Percentiles rank a stretch among this genome's conserved stretches.
Evolutionary conservation across 2,888 invertebrate species (phyloP).

Genomic region (Harmothoe impar): DNA sequence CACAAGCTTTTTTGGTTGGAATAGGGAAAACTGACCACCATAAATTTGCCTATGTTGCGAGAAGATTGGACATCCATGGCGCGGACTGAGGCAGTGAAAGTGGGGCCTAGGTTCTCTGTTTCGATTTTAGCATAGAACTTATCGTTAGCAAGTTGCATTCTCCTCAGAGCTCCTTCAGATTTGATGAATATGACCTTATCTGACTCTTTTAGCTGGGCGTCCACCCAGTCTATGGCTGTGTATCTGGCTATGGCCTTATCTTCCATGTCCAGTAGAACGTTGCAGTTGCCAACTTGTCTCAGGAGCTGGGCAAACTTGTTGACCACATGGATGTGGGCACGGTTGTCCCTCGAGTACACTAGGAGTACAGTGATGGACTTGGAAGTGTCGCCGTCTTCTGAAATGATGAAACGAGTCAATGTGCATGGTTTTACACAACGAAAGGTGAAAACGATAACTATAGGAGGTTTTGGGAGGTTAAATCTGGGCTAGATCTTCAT

Average conservation of each 20-base stretch:
- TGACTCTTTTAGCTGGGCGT: neutral
- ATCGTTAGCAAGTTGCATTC: neutral
- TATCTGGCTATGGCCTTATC: neutral
- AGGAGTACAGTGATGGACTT: neutral
- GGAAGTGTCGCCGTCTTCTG: neutral
- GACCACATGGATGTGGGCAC: neutral
- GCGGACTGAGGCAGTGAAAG: neutral
- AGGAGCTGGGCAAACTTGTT: neutral
- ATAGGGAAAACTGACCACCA: neutral
- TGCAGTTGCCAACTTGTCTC: neutral
- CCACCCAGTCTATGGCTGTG: neutral
- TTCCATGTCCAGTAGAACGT: neutral
- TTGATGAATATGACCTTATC: constrained; percentile 4
- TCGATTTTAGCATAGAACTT: neutral
- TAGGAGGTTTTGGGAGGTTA: neutral
- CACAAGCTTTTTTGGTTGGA: neutral
- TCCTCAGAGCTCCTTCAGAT: neutral
- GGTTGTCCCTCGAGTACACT: neutral
- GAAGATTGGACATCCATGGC: neutral
- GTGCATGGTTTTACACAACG: neutral
- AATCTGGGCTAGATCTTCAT: neutral
- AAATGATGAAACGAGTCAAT: neutral
- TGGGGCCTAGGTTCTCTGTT: neutral
- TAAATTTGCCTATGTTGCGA: neutral
- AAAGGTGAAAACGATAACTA: neutral